phyloP scores from a whole-genome alignment of 2,888 invertebrate species.

The Fragum whitleyi region DNA sequence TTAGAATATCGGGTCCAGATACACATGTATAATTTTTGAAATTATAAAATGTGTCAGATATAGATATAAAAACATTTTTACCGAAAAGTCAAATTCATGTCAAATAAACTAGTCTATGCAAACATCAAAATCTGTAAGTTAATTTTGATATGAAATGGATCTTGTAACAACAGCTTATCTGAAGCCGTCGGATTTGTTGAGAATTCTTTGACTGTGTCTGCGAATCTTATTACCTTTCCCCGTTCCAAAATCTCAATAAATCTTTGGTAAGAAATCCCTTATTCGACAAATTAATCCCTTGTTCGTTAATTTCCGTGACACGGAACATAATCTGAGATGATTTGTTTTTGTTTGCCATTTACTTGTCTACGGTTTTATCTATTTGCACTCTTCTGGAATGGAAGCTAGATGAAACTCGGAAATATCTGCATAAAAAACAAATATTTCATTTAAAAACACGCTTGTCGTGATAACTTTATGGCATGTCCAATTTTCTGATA shows the following conservation, averaged over 20 bases:
- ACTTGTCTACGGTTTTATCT: background rate
- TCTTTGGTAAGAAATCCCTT: background rate
- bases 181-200: no score
- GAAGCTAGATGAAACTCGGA: background rate
- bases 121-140: no score
- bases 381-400: background rate
- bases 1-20: no score
- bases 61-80: no score
- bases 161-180: no score
- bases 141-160: no score
- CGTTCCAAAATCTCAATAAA: background rate
- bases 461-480: background rate
- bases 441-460: slow-evolving; percentile 9
- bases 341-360: background rate
- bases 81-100: no score
- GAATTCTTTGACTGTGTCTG: no score
- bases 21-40: no score
- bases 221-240: background rate
- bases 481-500: background rate
- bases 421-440: slow-evolving; percentile 5
- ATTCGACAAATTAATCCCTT: slow-evolving; percentile 9
- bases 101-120: no score
- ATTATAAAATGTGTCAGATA: no score
- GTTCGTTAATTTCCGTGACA: background rate
- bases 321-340: background rate